Evolutionary conservation across 2,888 invertebrate species (phyloP).

Genomic region (Orgyia antiqua): DNA sequence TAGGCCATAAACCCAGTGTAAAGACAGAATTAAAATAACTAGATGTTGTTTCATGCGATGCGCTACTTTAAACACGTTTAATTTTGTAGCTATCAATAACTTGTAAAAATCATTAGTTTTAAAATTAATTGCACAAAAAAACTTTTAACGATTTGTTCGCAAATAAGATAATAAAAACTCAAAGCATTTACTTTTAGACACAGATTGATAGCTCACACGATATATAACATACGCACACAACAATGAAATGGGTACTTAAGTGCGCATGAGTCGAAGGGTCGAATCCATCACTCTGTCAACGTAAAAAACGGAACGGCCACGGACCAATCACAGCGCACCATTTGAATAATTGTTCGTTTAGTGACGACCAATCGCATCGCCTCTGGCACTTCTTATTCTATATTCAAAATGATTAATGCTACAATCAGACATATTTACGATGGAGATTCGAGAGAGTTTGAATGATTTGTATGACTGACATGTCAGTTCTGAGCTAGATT

Average conservation of each 20-base stretch:
- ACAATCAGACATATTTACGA: constrained; percentile 62
- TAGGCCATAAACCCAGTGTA: constrained; percentile 20
- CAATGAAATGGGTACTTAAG: constrained; percentile 39
- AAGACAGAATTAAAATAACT: constrained; percentile 21
- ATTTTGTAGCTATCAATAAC: constrained; percentile 25
- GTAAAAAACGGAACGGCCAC: constrained; percentile 56
- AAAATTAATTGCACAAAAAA: constrained; percentile 31
- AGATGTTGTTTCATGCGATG: constrained; percentile 19
- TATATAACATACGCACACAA: constrained; percentile 44
- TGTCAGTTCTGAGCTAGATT: constrained; percentile 56
- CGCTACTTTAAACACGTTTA: constrained; percentile 18
- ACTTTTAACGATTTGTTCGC: constrained; percentile 24
- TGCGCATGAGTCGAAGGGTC: constrained; percentile 73
- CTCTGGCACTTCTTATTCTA: constrained; percentile 58
- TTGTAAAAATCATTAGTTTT: constrained; percentile 23
- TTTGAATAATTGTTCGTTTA: constrained; percentile 75
- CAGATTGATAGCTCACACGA: constrained; percentile 34
- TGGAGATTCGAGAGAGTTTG: constrained; percentile 54
- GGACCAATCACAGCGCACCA: constrained; percentile 58
- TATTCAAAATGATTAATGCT: constrained; percentile 67
- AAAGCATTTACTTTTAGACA: constrained; percentile 41
- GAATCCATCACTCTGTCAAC: constrained; percentile 71
- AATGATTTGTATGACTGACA: constrained; percentile 67
- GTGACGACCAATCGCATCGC: constrained; percentile 62
- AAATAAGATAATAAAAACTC: constrained; percentile 16